Evolutionary conservation across 2,113 vertebrate genomes (phyloP).

Genomic region (Campylorhamphus procurvoides): DNA sequence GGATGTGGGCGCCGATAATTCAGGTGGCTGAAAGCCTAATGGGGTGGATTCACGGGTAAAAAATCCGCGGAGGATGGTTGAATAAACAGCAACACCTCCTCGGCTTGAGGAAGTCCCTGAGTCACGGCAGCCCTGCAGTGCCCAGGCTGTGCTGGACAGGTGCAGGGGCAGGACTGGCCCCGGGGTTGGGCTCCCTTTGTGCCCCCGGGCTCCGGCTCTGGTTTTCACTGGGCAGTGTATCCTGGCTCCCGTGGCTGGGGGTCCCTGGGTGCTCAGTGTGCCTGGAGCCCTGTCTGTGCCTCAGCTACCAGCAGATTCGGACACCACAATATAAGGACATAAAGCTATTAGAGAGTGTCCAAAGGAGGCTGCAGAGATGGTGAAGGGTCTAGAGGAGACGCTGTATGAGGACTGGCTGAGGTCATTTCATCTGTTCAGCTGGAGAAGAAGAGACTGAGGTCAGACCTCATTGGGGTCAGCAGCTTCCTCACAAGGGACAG

Average conservation of each 20-base stretch:
- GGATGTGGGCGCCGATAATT: conserved; percentile 16
- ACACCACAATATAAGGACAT: too few relatives aligned
- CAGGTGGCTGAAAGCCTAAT: not conserved
- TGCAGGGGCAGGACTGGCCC: not conserved
- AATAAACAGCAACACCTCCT: not conserved
- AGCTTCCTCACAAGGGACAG: not conserved
- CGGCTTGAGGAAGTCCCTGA: not conserved
- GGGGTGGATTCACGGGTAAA: not conserved
- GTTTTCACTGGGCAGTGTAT: rapidly evolving
- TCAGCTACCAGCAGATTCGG: not conserved
- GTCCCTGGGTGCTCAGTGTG: not conserved
- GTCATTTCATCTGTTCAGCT: not conserved
- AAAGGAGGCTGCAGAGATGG: not conserved
- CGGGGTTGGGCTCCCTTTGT: rapidly evolving
- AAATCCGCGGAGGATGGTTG: not conserved
- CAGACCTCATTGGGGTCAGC: not conserved
- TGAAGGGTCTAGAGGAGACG: not conserved
- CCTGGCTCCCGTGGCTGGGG: rapidly evolving
- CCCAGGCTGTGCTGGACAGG: not conserved
- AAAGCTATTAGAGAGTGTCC: not conserved
- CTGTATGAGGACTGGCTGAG: not conserved
- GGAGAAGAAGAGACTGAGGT: not conserved
- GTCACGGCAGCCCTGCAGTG: not conserved
- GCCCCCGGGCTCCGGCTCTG: rapidly evolving
- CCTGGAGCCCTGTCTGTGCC: not conserved